Evolutionary conservation across 2,113 vertebrate genomes (phyloP), one percentile per base, ranked within the genome.

Genomic region (Psophia crepitans): DNA sequence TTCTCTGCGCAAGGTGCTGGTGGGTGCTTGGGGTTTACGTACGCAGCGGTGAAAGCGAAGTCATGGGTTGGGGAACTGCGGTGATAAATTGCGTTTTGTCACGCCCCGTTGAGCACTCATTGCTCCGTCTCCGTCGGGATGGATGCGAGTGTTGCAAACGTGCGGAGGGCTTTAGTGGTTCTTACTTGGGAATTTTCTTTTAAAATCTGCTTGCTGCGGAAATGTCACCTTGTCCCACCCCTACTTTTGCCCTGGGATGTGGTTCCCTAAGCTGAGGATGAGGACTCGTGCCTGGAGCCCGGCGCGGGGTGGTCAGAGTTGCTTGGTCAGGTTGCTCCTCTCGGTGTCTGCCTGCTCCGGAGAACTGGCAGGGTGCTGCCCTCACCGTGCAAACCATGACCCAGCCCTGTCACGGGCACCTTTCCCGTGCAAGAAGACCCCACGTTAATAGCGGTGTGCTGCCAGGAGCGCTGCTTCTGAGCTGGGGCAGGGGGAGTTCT

Each of bases 41-140:
- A 21, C 8, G 26, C 10, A 4, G 56, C 0, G 22, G n/a, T 30
- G 71, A 61, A n/a, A 30, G 49, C 17, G 0, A 22, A 68, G 82
- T 15, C 69, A 17, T 16, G 51, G 63, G 2, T 0, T 21, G 87
- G 51, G 71, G 51, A 54, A 2, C 39, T 0, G 3, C 0, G 8
- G 1, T 21, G 79, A 54, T 24, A 35, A 70, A 77, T n/a, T 35
- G 51, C 21, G 6, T 85, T 92, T 76, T 80, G 15, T 54, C n/a
- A 0, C 8, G 26, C 0, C 0, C 75, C 33, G 49, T 14, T 28
- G 54, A 9, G 49, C 70, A 1, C 44, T 30, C 37, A 0, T 49
- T 69, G 33, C 70, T 89, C 51, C 0, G 0, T 20, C 51, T 27
- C 81, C 33, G 54, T 14, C 8, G 8, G 89, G 78, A 44, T 44